Conservation (phyloP, 2,113 vertebrate species). For the Heptranchias perlo region DNA sequence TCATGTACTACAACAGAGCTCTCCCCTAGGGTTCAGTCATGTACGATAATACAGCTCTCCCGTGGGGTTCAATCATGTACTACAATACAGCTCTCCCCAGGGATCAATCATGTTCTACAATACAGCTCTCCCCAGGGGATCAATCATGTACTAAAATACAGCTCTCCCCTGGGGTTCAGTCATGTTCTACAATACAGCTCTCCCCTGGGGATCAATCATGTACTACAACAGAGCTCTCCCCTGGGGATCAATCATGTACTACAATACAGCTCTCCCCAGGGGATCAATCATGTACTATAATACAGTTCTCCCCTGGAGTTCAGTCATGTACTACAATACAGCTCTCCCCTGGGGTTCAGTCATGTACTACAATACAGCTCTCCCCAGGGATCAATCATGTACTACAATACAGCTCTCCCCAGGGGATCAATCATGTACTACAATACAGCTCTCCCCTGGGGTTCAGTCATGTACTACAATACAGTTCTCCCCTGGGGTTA, state of each 20-base stretch:
- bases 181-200: background rate
- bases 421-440: background rate
- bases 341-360: background rate
- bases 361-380: background rate
- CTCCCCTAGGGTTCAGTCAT: background rate
- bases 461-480: background rate
- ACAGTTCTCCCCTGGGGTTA: background rate
- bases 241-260: background rate
- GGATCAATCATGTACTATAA: background rate
- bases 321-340: background rate
- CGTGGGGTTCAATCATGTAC: too few relatives aligned
- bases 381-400: background rate
- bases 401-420: background rate
- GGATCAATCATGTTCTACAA: background rate
- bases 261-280: background rate
- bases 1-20: background rate
- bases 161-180: background rate
- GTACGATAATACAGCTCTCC: background rate
- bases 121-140: background rate
- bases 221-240: background rate
- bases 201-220: too few relatives aligned
- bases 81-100: background rate
- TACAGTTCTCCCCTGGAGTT: background rate
- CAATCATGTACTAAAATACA: background rate
- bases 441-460: background rate